phyloP scores from a whole-genome alignment of 2,888 invertebrate species.

The Mesoligia furuncula region DNA sequence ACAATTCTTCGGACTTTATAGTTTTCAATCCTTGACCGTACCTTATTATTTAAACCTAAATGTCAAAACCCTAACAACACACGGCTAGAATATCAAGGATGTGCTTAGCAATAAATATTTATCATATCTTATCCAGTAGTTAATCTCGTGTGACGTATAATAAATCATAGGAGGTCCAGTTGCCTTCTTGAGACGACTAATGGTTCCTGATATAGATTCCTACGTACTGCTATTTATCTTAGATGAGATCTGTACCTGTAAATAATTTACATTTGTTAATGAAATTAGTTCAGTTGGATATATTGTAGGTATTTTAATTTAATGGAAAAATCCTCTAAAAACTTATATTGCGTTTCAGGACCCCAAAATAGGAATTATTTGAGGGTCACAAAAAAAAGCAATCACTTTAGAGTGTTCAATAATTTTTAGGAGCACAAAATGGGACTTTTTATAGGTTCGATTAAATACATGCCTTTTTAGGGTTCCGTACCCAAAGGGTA shows the following conservation, averaged over 20 bases:
- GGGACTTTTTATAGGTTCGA: not conserved
- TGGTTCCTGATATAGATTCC: slow-evolving; percentile 45
- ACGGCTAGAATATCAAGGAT: slow-evolving; percentile 49
- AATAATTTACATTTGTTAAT: not conserved
- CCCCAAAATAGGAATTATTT: not conserved
- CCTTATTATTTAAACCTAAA: not conserved
- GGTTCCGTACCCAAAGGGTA: no score
- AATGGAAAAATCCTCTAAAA: not conserved
- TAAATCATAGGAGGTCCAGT: slow-evolving; percentile 52
- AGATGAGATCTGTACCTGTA: not conserved
- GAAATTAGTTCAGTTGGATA: not conserved
- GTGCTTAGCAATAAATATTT: slow-evolving; percentile 54
- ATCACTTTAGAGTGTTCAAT: not conserved
- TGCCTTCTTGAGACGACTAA: slow-evolving; percentile 55
- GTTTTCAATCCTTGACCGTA: no score
- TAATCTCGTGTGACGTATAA: slow-evolving; percentile 56
- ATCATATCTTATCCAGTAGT: slow-evolving; percentile 48
- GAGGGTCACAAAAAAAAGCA: not conserved
- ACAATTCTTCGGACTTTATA: no score
- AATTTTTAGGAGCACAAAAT: not conserved
- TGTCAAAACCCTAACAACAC: not conserved
- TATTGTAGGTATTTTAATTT: not conserved
- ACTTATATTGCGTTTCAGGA: not conserved
- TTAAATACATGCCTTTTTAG: not conserved
- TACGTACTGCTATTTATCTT: slow-evolving; percentile 6